Conservation (phyloP, 2,888 invertebrate species). For the Abrostola triplasia region DNA sequence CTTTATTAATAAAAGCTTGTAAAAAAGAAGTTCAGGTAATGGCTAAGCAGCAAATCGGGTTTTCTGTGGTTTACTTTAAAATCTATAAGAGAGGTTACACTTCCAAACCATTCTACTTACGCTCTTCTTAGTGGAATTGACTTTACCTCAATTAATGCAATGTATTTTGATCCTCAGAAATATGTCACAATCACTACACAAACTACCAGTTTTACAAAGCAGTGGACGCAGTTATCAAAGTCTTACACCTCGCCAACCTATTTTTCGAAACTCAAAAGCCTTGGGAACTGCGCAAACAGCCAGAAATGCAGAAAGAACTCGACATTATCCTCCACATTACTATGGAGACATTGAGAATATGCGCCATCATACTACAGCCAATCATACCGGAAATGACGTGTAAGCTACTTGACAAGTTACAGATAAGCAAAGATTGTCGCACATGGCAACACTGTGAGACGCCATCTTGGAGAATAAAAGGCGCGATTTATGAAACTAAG, state of each 20-base stretch:
- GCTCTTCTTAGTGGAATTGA: background rate
- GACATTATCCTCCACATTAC: conserved; percentile 93
- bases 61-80: no score
- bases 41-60: no score
- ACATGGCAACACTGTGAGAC: conserved; percentile 77
- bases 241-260: conserved; percentile 93
- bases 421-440: conserved; percentile 72
- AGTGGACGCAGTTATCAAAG: conserved; percentile 92
- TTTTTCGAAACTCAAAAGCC: conserved; percentile 96
- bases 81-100: no score
- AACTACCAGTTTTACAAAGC: conserved; percentile 94
- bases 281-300: conserved; percentile 93
- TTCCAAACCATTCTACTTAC: no score
- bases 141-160: background rate
- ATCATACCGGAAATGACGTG: conserved; percentile 93
- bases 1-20: no score
- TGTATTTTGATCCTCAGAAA: conserved; percentile 75
- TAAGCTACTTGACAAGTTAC: conserved; percentile 91
- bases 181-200: conserved; percentile 91
- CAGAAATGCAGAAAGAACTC: conserved; percentile 88
- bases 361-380: conserved; percentile 93
- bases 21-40: no score
- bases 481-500: conserved; percentile 78
- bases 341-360: conserved; percentile 94
- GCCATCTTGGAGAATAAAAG: conserved; percentile 78